Base-by-base conservation (phyloP, 2,113 vertebrate species). In the Chionomys nivalis region DNA sequence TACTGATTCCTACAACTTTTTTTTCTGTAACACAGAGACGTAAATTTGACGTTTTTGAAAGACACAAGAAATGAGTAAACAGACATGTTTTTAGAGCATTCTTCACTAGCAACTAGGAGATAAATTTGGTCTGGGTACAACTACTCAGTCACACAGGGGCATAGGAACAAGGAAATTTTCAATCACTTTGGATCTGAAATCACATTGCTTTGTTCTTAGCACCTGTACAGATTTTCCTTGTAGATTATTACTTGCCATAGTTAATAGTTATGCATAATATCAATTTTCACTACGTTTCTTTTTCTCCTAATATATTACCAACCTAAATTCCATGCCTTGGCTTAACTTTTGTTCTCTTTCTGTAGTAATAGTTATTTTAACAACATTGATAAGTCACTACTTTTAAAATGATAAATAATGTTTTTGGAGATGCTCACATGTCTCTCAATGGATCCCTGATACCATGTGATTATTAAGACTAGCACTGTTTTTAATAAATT, bases 11-110 rank as follows among this genome's bases (percentile, higher is more conserved):
- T 17, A 16, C 16, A 3, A 65, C 10, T 11, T 72, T 72, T 72
- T 72, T n/a, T 3, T 21, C 14, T 72, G 7, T 72, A 8, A 72
- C 2, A 4, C 7, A 8, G 7, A n/a, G 2, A 72, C 8, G 1
- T 36, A 70, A 72, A 33, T 19, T 9, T 72, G 68, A n/a, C 3
- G 1, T 72, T 72, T n/a, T n/a, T 21, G 33, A 72, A 72, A 21
- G 36, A n/a, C 10, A n/a, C 68, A 19, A 17, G 36, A 72, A n/a
- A n/a, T n/a, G 17, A n/a, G n/a, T 21, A n/a, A 72, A 70, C 7
- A 21, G 17, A 16, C 17, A n/a, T n/a, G 33, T 21, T n/a, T 33
- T 72, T 33, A 36, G 70, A n/a, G 36, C 16, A n/a, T 21, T 10
- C 2, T 5, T 33, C 17, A 72, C 3, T 9, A 72, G 70, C 7